Evolutionary conservation across 2,888 invertebrate species (phyloP).

Genomic region (Operophtera brumata): DNA sequence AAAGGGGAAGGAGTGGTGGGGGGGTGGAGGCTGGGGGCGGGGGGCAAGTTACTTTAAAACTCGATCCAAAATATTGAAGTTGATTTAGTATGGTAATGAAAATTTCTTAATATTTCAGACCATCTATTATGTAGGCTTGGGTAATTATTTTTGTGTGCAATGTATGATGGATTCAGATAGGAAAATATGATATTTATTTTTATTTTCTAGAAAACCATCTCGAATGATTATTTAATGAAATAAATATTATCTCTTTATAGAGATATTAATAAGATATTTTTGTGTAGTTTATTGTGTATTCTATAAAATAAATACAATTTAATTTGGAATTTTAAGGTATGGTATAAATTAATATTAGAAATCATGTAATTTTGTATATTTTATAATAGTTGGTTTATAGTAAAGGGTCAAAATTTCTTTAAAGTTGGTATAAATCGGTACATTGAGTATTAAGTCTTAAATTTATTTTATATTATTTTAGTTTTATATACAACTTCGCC

Average conservation of each 20-base stretch:
- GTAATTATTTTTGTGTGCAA: neutral
- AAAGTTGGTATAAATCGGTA: neutral
- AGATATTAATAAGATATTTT: neutral
- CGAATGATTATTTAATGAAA: slow-evolving; percentile 1
- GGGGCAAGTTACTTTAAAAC: no score
- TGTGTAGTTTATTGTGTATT: neutral
- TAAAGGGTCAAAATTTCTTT: neutral
- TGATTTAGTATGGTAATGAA: no score
- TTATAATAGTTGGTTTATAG: neutral
- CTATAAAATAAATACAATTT: neutral
- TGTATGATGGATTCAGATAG: neutral
- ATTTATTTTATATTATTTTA: neutral
- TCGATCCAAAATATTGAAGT: no score
- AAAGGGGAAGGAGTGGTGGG: no score
- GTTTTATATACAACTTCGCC: neutral
- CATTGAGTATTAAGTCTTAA: neutral
- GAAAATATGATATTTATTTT: neutral
- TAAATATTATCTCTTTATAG: neutral
- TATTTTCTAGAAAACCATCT: neutral
- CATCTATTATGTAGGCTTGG: neutral
- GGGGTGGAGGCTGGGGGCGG: no score
- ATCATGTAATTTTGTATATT: slow-evolving; percentile 4
- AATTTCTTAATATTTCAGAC: no score
- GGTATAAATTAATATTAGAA: neutral
- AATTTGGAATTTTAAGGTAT: neutral